Base-by-base conservation (phyloP, 2,888 invertebrate genomes). In the Eucriotettix oculatus region DNA sequence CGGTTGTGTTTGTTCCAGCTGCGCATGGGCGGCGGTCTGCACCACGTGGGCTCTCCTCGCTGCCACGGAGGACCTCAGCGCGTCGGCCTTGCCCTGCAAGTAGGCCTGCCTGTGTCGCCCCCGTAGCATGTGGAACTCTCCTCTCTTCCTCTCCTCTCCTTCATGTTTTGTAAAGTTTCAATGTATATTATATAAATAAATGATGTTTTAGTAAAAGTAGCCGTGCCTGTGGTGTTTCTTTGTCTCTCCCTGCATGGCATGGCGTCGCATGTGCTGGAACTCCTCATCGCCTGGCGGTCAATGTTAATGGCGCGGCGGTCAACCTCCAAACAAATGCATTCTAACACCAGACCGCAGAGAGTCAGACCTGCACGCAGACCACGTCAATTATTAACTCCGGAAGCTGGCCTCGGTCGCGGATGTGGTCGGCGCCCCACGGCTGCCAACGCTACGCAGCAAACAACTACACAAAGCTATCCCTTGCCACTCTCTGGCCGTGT, bases 11-110 rank as follows among this genome's bases (percentile, higher is more conserved):
- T 61, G n/a, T 56, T 58, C 56, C 59, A 59, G 59, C 58, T 61
- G 17, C 55, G 81, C 68, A 79, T 81, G 71, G 75, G 79, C 42
- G 80, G 79, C 70, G 76, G 76, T 59, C 72, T 79, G 14, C 64
- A 64, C 62, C 29, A 16, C 54, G 29, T 29, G 16, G n/a, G 12
- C 14, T 54, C 16, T 12, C 16, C 16, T 10, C 54, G 54, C 54
- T 16, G 17, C 54, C 54, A 29, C 16, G 54, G 54, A n/a, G 54
- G 17, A 17, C 63, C 77, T 74, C 48, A 78, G 76, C 68, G 78
- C 75, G 12, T 78, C 77, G 67, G 78, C n/a, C 62, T 62, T 42
- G 59, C 63, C 61, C 63, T 64, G 63, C 63, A 64, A 64, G 63
- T 64, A 64, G 55, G 63, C 29, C 52, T 59, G 40, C 56, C 41